Evolutionary conservation across 2,888 invertebrate genomes (phyloP), one percentile per base, ranked within the genome.

Genomic region (Entomobrya multifasciata): DNA sequence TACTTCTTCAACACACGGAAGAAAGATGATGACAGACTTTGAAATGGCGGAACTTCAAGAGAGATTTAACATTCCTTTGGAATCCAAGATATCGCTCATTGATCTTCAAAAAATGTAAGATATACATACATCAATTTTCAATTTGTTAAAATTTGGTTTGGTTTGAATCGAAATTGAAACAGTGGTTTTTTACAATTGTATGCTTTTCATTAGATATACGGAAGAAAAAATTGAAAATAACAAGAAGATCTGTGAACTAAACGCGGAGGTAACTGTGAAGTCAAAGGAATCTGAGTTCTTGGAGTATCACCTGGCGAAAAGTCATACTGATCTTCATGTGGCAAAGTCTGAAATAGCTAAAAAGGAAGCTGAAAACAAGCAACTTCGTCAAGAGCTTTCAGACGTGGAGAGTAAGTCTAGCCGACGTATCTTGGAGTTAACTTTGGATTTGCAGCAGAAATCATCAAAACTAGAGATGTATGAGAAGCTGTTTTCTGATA

Each of bases 241-340:
- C 17, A 30, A 36, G 10, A 62, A 36, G 36, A 62, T 62, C 11
- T 62, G 62, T n/a, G 62, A 62, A 10, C 17, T 62, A 17, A 62
- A 62, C n/a, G 62, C 62, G 1, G 62, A 62, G 20, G 62, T 62
- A 1, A 36, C 36, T 3, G 62, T 62, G 1, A 62, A 62, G 17
- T 1, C n/a, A 10, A 62, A 62, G 17, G 62, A 62, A 36, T 36
- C 62, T n/a, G 62, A 62, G 15, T 62, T 62, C 5, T 62, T 62
- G n/a, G 62, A 62, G 11, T 15, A n/a, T 10, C 62, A 62, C 17
- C 36, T 62, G 62, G 36, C 62, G 1, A 15, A 11, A 36, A 62
- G 11, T 10, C 36, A 62, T 11, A 62, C 62, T 1, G 62, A 62
- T n/a, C 27, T 62, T 15, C 30, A 15, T 15, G 62, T 17, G 2